Evolutionary conservation across 2,113 vertebrate species (phyloP).

Genomic region (Odobenus rosmarus): DNA sequence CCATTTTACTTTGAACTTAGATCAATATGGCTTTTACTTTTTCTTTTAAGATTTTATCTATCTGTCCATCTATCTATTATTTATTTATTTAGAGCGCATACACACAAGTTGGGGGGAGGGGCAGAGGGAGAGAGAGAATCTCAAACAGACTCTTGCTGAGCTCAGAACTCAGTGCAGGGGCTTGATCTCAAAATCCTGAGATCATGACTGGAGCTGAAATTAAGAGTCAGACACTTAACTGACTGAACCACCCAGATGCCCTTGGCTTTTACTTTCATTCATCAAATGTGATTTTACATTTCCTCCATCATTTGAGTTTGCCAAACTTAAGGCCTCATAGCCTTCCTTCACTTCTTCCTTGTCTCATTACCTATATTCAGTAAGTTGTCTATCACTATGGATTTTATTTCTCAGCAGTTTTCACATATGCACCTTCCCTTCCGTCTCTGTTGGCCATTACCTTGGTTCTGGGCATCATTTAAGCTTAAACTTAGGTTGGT

Average conservation of each 20-base stretch:
- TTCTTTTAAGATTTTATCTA: background rate
- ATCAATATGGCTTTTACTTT: background rate
- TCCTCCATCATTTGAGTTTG: background rate
- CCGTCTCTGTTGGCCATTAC: background rate
- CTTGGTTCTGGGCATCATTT: background rate
- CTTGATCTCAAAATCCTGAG: background rate
- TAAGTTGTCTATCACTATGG: background rate
- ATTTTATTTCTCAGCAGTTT: background rate
- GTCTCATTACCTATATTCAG: background rate
- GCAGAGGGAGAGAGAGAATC: background rate
- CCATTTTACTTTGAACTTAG: background rate
- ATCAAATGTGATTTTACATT: slow-evolving; percentile 7
- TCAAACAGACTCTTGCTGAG: background rate
- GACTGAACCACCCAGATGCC: background rate
- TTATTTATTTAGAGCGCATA: background rate
- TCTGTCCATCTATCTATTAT: background rate
- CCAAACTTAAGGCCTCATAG: background rate
- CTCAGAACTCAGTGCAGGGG: background rate
- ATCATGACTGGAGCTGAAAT: background rate
- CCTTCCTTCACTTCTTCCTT: background rate
- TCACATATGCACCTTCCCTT: background rate
- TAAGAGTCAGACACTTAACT: background rate
- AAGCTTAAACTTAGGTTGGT: background rate
- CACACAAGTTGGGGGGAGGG: background rate
- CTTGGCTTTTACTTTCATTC: background rate